A percentile compares a stretch with the other conserved stretches of the same genome.
Evolutionary conservation across 2,113 vertebrate species (phyloP).

Genomic region (Leptocoma aspasia): DNA sequence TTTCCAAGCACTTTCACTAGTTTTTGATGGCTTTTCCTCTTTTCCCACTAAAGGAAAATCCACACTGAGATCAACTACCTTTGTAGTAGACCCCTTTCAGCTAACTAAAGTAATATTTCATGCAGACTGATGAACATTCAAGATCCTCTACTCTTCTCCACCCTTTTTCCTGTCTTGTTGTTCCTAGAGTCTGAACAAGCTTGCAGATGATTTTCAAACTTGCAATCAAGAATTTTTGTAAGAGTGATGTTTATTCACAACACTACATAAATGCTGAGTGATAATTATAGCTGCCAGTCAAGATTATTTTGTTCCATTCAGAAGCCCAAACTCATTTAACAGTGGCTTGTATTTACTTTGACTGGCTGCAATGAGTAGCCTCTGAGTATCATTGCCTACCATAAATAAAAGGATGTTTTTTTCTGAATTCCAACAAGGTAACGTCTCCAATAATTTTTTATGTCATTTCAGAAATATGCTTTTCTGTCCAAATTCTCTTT

Average conservation of each 20-base stretch:
- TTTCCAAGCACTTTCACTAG: background rate
- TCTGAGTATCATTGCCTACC: background rate
- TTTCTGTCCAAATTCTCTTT: background rate
- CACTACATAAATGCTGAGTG: background rate
- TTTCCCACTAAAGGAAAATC: background rate
- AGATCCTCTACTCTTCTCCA: background rate
- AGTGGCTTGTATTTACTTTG: background rate
- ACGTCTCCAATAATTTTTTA: background rate
- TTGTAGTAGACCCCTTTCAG: background rate
- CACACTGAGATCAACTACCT: background rate
- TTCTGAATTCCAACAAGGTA: background rate
- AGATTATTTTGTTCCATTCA: constrained; percentile 1
- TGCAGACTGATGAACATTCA: background rate
- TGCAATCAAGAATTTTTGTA: background rate
- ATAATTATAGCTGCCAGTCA: constrained; percentile 15
- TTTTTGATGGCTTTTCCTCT: background rate
- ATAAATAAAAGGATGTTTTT: background rate
- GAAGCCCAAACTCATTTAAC: background rate
- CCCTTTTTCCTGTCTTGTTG: background rate
- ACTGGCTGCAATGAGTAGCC: background rate
- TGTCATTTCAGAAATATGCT: background rate
- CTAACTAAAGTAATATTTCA: background rate
- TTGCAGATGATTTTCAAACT: background rate
- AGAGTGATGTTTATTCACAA: background rate
- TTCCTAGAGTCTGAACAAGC: background rate